Percentiles rank a stretch among this genome's conserved stretches.
Conservation (phyloP, 2,113 vertebrate genomes). For the Phainopepla nitens region DNA sequence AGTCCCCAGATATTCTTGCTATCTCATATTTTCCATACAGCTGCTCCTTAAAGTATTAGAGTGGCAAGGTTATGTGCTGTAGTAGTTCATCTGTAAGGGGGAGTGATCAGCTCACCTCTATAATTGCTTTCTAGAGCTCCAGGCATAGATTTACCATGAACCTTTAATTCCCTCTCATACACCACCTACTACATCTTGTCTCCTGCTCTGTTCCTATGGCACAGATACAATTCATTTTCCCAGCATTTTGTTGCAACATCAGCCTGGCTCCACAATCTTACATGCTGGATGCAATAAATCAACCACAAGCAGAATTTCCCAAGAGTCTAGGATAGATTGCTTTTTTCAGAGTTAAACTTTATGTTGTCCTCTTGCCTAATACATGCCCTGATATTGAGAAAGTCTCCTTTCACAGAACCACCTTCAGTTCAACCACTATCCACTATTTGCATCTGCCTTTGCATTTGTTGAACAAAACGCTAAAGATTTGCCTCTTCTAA, state of each 20-base stretch:
- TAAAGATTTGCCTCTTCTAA: not conserved
- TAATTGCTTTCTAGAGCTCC: conserved; percentile 53
- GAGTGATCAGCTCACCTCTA: conserved; percentile 23
- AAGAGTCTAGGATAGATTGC: not conserved
- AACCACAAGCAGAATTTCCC: not conserved
- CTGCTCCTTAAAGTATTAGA: conserved; percentile 21
- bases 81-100: not conserved
- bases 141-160: conserved; percentile 23
- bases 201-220: not conserved
- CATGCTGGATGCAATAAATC: not conserved
- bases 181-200: not conserved
- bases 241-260: not conserved
- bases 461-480: not conserved
- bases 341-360: not conserved
- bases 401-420: not conserved
- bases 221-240: not conserved
- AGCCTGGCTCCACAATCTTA: not conserved
- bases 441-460: not conserved
- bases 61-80: not conserved
- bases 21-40: conserved; percentile 26
- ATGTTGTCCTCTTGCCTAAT: not conserved
- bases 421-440: not conserved
- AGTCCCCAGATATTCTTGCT: not conserved
- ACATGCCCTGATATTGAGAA: not conserved
- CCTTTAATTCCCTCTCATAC: conserved; percentile 25